Evolutionary conservation across 2,797 vertebrate species (phyloP).

Genomic region (Anguilla marmorata): DNA sequence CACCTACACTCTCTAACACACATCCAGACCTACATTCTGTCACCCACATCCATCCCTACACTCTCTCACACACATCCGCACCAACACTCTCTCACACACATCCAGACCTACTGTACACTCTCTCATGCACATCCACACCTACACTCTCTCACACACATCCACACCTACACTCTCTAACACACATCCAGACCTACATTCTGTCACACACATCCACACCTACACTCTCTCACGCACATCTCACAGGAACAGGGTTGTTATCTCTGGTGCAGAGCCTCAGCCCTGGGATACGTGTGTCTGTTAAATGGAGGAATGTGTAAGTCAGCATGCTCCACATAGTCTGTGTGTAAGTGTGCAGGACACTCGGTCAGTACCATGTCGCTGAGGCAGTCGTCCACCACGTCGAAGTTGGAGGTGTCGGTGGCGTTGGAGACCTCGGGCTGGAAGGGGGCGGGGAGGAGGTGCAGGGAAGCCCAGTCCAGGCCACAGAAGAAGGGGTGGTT

Average conservation of each 20-base stretch:
- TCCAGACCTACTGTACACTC: not conserved
- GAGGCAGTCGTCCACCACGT: constrained; percentile 79
- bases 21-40: constrained; percentile 7
- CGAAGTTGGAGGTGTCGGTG: constrained; percentile 87
- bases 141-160: not conserved
- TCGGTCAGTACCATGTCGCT: constrained; percentile 71
- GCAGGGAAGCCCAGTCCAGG: constrained; percentile 76
- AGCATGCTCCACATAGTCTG: too few relatives aligned
- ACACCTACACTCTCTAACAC: not conserved
- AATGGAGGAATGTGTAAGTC: too few relatives aligned
- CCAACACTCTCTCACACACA: not conserved
- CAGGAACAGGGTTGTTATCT: too few relatives aligned
- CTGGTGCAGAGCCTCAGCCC: too few relatives aligned
- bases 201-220: not conserved
- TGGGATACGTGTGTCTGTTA: not conserved
- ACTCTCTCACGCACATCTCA: not conserved
- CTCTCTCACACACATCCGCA: not conserved
- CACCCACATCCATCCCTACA: not conserved
- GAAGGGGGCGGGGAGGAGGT: constrained; percentile 71
- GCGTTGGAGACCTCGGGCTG: constrained; percentile 74
- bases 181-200: not conserved
- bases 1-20: not conserved
- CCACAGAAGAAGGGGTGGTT: constrained; percentile 76
- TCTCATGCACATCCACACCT: not conserved
- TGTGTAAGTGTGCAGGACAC: not conserved